These are phyloP conservation scores for Crocuta crocuta DNA, from an alignment of 2,113 vertebrate species.

Conservation along the genomic window DNA sequence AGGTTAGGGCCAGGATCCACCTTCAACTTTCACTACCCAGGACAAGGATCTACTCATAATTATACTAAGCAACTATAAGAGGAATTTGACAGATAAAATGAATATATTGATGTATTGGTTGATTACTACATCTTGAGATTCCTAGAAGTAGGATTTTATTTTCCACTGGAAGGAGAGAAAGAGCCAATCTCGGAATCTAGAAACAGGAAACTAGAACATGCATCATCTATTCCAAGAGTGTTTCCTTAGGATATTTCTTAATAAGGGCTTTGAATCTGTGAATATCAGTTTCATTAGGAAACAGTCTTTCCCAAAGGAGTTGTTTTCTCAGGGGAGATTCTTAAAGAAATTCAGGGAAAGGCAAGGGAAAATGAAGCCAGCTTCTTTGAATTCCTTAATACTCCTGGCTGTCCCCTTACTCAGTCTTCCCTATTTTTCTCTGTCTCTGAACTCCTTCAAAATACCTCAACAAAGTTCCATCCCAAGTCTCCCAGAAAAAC, in stretches of 20 bases:
- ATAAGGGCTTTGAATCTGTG: slow-evolving; percentile 51
- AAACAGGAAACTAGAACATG: slow-evolving; percentile 32
- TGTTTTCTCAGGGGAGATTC: background rate
- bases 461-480: slow-evolving; percentile 77
- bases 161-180: slow-evolving; percentile 11
- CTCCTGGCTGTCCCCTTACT: background rate
- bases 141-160: slow-evolving; percentile 58
- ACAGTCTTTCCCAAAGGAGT: slow-evolving; percentile 1
- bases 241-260: slow-evolving; percentile 69
- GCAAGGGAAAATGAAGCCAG: slow-evolving; percentile 41
- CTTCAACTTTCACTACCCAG: too few species aligned
- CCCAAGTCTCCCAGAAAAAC: slow-evolving; percentile 66
- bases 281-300: slow-evolving; percentile 72
- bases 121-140: too few species aligned
- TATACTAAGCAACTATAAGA: too few species aligned
- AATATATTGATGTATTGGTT: background rate
- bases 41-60: too few species aligned
- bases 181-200: background rate
- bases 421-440: slow-evolving; percentile 20
- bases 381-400: slow-evolving; percentile 54
- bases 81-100: too few species aligned
- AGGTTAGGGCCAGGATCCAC: too few species aligned
- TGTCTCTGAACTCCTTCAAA: slow-evolving; percentile 75
- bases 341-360: slow-evolving; percentile 59
- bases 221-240: slow-evolving; percentile 55